These are phyloP conservation scores for Sinocyclocheilus rhinocerous DNA, from an alignment of 2,113 vertebrate species.

Conservation along the genomic window DNA sequence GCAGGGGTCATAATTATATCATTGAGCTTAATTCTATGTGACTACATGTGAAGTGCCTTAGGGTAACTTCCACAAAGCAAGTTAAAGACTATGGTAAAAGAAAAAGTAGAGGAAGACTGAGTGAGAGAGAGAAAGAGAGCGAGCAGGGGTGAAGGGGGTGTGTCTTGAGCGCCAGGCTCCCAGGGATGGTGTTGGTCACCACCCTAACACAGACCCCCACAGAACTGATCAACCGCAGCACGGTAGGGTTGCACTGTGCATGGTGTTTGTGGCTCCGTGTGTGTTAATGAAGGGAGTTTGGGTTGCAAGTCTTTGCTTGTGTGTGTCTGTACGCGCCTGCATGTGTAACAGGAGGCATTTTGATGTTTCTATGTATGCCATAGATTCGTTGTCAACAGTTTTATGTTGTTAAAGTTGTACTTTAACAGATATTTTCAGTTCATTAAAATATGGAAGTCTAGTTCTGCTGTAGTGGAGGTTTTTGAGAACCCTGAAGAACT, in stretches of 20 bases:
- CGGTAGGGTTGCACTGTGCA: slow-evolving; percentile 58
- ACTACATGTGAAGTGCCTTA: slow-evolving; percentile 19
- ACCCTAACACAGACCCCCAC: slow-evolving; percentile 59
- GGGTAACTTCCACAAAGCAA: slow-evolving; percentile 6
- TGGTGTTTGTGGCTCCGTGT: slow-evolving; percentile 42
- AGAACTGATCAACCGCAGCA: slow-evolving; percentile 54
- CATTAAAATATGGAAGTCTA: neutral
- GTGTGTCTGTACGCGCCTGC: slow-evolving; percentile 55
- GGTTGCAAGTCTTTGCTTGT: slow-evolving; percentile 40
- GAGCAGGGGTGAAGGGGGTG: slow-evolving; percentile 57
- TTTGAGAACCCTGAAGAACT: neutral
- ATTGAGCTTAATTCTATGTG: slow-evolving; percentile 7
- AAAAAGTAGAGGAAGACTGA: slow-evolving; percentile 20
- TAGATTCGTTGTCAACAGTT: neutral
- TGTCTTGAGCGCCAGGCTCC: slow-evolving; percentile 54
- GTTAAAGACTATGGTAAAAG: neutral
- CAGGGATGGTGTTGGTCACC: slow-evolving; percentile 54
- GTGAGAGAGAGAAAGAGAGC: slow-evolving; percentile 22
- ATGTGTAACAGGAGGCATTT: slow-evolving; percentile 31
- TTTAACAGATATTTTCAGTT: neutral
- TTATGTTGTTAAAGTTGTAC: neutral
- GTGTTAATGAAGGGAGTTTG: neutral
- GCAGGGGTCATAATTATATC: slow-evolving; percentile 23
- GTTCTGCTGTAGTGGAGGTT: neutral
- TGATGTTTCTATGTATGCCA: neutral